phyloP scores from a whole-genome alignment of 2,888 invertebrate species.

The Trachelus tabidus region DNA sequence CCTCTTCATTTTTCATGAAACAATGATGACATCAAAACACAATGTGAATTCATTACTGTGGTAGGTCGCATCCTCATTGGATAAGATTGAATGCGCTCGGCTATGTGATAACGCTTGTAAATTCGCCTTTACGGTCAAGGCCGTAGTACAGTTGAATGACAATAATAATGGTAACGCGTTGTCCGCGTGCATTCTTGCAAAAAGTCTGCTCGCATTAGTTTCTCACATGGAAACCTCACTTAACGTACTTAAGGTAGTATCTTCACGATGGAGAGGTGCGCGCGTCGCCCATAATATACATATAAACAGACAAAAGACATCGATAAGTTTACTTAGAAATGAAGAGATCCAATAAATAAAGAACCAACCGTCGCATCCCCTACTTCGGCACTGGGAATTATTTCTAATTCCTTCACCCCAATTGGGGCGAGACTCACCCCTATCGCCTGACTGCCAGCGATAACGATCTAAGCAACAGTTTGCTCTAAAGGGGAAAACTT shows the following conservation, averaged over 20 bases:
- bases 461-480: slow-evolving; percentile 60
- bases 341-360: not conserved
- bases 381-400: slow-evolving; percentile 25
- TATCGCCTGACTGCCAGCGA: slow-evolving; percentile 45
- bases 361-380: not conserved
- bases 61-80: not conserved
- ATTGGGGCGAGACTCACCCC: slow-evolving; percentile 31
- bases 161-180: not conserved
- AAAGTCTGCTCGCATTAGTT: not conserved
- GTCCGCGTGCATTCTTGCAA: not conserved
- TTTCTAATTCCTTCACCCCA: slow-evolving; percentile 38
- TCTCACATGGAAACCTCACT: too few species aligned
- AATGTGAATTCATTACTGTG: not conserved
- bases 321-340: not conserved
- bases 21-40: not conserved
- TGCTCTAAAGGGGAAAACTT: slow-evolving; percentile 40
- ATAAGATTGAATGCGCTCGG: not conserved
- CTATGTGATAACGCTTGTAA: not conserved
- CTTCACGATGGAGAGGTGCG: not conserved
- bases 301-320: not conserved
- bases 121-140: slow-evolving; percentile 1
- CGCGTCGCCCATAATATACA: not conserved
- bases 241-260: not conserved
- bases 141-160: not conserved
- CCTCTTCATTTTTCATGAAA: not conserved